These are phyloP conservation scores for Papilio elwesi DNA, from an alignment of 2,888 invertebrate genomes.

Conservation along the genomic window DNA sequence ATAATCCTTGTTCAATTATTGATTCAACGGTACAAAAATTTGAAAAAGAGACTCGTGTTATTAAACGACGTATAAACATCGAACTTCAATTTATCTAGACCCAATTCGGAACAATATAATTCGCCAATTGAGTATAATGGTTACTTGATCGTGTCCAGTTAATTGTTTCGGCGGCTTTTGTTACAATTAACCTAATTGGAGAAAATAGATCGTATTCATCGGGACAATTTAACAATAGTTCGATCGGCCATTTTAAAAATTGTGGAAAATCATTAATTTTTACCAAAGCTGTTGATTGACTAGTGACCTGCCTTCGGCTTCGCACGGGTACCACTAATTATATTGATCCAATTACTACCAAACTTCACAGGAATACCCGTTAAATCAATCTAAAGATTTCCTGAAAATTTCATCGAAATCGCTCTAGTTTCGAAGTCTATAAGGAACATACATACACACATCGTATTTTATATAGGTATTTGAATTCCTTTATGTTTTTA, in stretches of 20 bases:
- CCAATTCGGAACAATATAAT: slow-evolving; percentile 47
- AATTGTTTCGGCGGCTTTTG: slow-evolving; percentile 50
- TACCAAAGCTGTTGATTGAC: not conserved
- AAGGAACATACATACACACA: no score
- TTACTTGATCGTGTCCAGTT: slow-evolving; percentile 57
- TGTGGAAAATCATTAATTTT: not conserved
- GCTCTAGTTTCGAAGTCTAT: no score
- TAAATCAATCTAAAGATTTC: not conserved
- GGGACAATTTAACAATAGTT: slow-evolving; percentile 39
- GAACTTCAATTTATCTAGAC: slow-evolving; percentile 4
- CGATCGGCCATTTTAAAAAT: not conserved
- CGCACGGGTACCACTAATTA: no score
- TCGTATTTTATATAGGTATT: no score
- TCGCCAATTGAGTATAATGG: slow-evolving; percentile 66
- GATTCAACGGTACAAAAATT: not conserved
- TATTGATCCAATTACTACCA: no score
- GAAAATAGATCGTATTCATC: slow-evolving; percentile 53
- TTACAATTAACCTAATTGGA: slow-evolving; percentile 48
- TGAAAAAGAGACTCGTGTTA: no score
- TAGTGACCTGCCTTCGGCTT: not conserved
- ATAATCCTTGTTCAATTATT: not conserved
- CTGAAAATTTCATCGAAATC: not conserved
- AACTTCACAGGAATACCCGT: not conserved
- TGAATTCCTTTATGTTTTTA: no score
- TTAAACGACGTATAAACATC: not conserved